A percentile compares a stretch with the other conserved stretches of the same genome.
Conservation (phyloP, 2,888 invertebrate species). For the Cheilosia grossa region DNA sequence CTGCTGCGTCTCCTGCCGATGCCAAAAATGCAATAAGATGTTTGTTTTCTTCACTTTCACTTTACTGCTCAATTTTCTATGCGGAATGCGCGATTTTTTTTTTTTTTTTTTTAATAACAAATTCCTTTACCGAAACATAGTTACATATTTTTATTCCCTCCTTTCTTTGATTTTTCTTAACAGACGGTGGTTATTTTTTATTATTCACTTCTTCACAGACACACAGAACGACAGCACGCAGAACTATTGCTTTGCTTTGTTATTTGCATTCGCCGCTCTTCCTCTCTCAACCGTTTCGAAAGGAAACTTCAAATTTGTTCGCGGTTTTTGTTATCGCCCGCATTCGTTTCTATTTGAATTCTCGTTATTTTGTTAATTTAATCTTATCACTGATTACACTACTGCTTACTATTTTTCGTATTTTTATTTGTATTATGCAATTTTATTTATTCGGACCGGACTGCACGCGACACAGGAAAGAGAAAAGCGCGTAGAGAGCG, state of each 20-base stretch:
- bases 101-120: slow-evolving; percentile 23
- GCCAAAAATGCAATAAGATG: slow-evolving; percentile 20
- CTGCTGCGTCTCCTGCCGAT: slow-evolving; percentile 5
- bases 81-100: neutral
- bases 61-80: slow-evolving; percentile 17
- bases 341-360: neutral
- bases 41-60: slow-evolving; percentile 15
- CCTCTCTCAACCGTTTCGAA: slow-evolving; percentile 12
- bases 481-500: slow-evolving; percentile 31
- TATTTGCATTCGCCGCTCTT: slow-evolving; percentile 21
- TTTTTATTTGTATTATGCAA: slow-evolving; percentile 48
- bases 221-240: slow-evolving; percentile 42
- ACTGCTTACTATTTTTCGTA: slow-evolving; percentile 32
- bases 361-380: neutral
- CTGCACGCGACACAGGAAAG: slow-evolving; percentile 34
- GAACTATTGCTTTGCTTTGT: slow-evolving; percentile 3
- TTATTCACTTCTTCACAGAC: slow-evolving; percentile 43
- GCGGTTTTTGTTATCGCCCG: slow-evolving; percentile 45
- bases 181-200: slow-evolving; percentile 26
- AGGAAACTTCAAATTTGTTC: slow-evolving; percentile 53
- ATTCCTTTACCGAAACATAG: slow-evolving; percentile 29
- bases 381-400: slow-evolving; percentile 48
- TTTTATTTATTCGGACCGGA: neutral
- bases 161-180: slow-evolving; percentile 12
- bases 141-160: slow-evolving; percentile 11